A percentile compares a stretch with the other conserved stretches of the same genome.
Evolutionary conservation across 2,113 vertebrate genomes (phyloP).

Genomic region (Odocoileus hemionus): DNA sequence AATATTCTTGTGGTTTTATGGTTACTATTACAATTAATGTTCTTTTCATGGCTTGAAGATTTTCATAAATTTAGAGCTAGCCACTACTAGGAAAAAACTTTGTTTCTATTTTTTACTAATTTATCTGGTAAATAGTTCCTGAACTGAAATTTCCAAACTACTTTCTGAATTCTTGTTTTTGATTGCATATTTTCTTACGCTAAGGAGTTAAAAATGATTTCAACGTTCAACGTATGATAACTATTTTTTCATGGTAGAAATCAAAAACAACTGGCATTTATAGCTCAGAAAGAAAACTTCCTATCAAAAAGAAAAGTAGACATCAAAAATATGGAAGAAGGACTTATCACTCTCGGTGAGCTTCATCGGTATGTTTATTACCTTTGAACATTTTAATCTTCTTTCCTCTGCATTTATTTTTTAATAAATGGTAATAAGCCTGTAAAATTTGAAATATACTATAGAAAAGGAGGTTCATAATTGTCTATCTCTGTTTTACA

Average conservation of each 20-base stretch:
- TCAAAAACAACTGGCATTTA: constrained; percentile 1
- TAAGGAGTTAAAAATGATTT: neutral
- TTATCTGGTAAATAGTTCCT: neutral
- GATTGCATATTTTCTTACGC: neutral
- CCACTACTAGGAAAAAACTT: neutral
- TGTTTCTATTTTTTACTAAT: neutral
- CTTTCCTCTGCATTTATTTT: neutral
- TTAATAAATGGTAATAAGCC: neutral
- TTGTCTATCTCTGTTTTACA: neutral
- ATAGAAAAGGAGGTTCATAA: neutral
- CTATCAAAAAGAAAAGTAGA: constrained; percentile 57
- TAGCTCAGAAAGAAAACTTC: constrained; percentile 64
- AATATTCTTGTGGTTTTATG: neutral
- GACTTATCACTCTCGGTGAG: constrained; percentile 25
- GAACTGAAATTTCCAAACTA: neutral
- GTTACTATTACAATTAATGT: neutral
- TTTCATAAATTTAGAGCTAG: neutral
- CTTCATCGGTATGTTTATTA: constrained; percentile 59
- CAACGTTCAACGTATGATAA: neutral
- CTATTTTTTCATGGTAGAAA: constrained; percentile 53
- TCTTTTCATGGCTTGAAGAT: neutral
- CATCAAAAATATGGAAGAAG: constrained; percentile 68
- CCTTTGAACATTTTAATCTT: neutral
- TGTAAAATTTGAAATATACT: neutral
- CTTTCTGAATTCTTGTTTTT: neutral